Evolutionary conservation across 2,888 invertebrate species (phyloP).

Genomic region (Eupeodes luniger): DNA sequence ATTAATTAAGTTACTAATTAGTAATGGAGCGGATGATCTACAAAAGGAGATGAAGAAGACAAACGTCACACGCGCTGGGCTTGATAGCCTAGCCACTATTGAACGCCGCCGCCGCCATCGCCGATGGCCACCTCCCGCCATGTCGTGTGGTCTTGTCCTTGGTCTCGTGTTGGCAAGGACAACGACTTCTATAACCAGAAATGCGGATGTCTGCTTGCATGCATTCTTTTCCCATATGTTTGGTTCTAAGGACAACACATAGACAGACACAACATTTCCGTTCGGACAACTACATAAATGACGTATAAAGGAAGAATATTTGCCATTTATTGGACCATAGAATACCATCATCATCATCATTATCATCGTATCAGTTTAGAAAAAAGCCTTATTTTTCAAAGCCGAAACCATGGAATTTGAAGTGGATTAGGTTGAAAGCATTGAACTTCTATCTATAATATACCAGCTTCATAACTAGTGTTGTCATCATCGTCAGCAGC

Average conservation of each 20-base stretch:
- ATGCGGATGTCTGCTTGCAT: neutral
- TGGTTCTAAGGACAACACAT: no score
- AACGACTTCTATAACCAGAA: neutral
- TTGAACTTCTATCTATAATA: constrained; percentile 38
- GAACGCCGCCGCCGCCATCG: neutral
- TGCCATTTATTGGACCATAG: constrained; percentile 21
- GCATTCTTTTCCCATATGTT: neutral
- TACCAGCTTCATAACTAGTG: constrained; percentile 18
- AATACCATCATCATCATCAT: neutral
- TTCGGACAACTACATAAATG: neutral
- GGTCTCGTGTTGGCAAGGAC: neutral
- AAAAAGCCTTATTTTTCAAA: constrained; percentile 25
- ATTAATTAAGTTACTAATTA: constrained; percentile 75
- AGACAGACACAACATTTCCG: neutral
- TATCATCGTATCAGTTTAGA: neutral
- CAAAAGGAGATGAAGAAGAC: neutral
- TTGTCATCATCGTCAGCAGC: constrained; percentile 32
- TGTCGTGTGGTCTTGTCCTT: no score
- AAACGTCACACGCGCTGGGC: no score
- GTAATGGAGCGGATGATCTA: constrained; percentile 57
- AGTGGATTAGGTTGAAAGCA: constrained; percentile 58
- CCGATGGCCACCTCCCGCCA: no score
- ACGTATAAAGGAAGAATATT: neutral
- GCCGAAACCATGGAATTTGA: constrained; percentile 15
- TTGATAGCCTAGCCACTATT: no score